A percentile compares a stretch with the other conserved stretches of the same genome.
Conservation (phyloP, 92 coral and sea anemone genomes). For the Parazoanthus swiftii region DNA sequence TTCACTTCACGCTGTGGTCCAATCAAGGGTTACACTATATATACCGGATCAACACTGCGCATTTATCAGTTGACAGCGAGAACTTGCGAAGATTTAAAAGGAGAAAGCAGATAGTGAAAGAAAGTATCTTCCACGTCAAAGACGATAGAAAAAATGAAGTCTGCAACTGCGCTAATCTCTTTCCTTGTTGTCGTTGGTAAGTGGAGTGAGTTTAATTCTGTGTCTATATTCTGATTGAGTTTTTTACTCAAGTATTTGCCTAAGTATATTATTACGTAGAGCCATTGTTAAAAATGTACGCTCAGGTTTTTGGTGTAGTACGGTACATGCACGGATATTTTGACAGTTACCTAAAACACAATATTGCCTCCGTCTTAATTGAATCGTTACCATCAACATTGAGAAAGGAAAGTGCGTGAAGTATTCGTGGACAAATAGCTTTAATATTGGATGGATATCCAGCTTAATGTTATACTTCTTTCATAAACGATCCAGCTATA, state of each 20-base stretch:
- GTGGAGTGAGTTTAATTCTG: not conserved
- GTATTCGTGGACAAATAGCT: too few relatives aligned
- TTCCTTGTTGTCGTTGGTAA: not conserved
- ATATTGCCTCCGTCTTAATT: not conserved
- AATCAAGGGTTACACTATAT: constrained; percentile 8
- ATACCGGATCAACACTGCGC: not conserved
- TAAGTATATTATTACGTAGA: too few relatives aligned
- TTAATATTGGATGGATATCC: too few relatives aligned
- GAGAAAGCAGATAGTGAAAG: not conserved
- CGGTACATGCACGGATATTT: not conserved
- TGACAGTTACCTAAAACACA: not conserved
- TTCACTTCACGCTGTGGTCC: constrained; percentile 8
- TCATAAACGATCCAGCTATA: not conserved
- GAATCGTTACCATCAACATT: not conserved
- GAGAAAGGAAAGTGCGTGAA: not conserved
- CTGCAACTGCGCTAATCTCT: not conserved
- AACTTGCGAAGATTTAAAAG: not conserved
- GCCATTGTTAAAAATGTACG: not conserved
- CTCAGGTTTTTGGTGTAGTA: not conserved
- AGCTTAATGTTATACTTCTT: too few relatives aligned
- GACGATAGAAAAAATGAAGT: constrained; percentile 12
- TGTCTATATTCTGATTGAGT: not conserved
- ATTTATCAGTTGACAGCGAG: not conserved
- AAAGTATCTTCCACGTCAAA: not conserved
- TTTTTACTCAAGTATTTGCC: not conserved